Base-by-base conservation (phyloP, 2,888 invertebrate genomes). In the Andrena minutula region DNA sequence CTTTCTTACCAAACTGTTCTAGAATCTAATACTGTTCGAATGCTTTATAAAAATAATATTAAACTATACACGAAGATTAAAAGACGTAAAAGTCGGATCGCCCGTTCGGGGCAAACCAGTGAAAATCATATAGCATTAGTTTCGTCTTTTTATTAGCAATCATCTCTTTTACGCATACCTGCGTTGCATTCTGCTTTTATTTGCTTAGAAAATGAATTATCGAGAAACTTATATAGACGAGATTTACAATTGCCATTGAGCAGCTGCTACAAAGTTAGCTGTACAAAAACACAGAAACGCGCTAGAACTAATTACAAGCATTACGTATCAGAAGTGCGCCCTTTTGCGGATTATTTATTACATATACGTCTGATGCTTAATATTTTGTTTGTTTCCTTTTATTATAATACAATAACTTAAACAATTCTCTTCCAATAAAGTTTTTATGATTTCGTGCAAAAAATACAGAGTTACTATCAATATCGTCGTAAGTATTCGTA, bases 391-490 rank as follows among this genome's bases (percentile, higher is more conserved):
- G 89, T 86, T 85, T 86, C 83, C 88, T 89, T 84, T 88, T 86
- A 90, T 87, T 90, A 89, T 88, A 85, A 86, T 90, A 91, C 87
- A 91, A 82, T 91, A 90, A 91, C 83, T 90, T 90, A 90, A 90
- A 88, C 84, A 86, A 88, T 88, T 86, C 82, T 70, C 82, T 82
- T 84, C 75, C 30, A 56, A 75, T 69, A 74, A 71, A 77, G 68
- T 66, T 71, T 82, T 78, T 80, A 66, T 61, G 47, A 65, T 66
- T 51, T 41, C 41, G 30, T 82, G 75, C 58, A 78, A 84, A 82
- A 79, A 79, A 76, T 71, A 64, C 72, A 74, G 65, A 68, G 60
- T 70, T 69, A 74, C 49, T 69, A 69, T 47, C 75, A 76, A 79
- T 79, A 75, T 73, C 10, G n/a, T 60, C 41, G 23, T 64, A 77